These are phyloP conservation scores for Scarus forsteni DNA, from an alignment of 2,797 vertebrate genomes.

Conservation along the genomic window DNA sequence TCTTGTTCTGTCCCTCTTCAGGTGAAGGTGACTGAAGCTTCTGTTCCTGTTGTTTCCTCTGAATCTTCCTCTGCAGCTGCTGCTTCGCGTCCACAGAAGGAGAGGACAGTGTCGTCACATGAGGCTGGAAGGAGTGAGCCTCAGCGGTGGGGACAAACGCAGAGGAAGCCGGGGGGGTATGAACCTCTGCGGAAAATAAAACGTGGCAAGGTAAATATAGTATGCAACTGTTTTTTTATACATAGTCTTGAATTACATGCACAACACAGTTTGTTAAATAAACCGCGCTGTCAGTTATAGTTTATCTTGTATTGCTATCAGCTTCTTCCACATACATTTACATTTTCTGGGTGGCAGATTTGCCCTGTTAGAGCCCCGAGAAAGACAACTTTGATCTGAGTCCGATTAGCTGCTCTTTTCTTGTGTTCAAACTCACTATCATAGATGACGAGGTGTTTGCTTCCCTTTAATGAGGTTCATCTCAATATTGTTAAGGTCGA, in stretches of 20 bases:
- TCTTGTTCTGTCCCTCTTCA: constrained; percentile 88
- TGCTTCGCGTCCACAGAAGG: constrained; percentile 96
- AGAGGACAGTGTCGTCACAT: constrained; percentile 90
- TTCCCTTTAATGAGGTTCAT: constrained; percentile 82
- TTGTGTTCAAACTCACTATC: constrained; percentile 15
- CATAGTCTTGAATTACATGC: not conserved
- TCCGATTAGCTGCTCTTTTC: too few relatives aligned
- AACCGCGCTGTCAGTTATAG: too few relatives aligned
- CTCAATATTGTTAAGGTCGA: constrained; percentile 64
- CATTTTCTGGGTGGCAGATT: too few relatives aligned
- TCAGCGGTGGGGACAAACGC: constrained; percentile 94
- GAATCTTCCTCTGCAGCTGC: constrained; percentile 98
- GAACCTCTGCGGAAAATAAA: constrained; percentile 83
- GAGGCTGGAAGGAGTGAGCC: constrained; percentile 94
- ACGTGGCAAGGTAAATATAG: not conserved
- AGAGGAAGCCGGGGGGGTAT: constrained; percentile 88
- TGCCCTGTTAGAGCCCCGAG: too few relatives aligned
- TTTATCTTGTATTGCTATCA: too few relatives aligned
- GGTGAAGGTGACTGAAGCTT: constrained; percentile 94
- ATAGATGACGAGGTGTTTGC: constrained; percentile 68
- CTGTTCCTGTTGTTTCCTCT: constrained; percentile 98
- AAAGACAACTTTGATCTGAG: too few relatives aligned
- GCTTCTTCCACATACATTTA: too few relatives aligned
- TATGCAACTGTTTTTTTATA: too few relatives aligned
- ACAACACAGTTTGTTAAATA: not conserved